Percentiles rank a stretch among this genome's conserved stretches.
These are phyloP conservation scores for Hycleus phaleratus DNA, from an alignment of 1,140 invertebrate species.

Conservation along the genomic window DNA sequence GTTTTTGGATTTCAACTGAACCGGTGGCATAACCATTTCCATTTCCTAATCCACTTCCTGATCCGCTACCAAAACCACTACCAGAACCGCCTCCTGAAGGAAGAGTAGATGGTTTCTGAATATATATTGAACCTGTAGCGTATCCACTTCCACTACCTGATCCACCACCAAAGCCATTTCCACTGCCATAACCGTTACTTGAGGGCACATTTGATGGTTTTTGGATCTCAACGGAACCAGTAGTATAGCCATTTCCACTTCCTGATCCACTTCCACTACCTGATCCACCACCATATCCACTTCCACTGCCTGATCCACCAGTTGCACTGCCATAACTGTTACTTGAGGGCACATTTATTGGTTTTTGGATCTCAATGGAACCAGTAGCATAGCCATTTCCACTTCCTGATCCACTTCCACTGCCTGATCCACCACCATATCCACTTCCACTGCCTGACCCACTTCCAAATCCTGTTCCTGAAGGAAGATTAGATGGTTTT, in stretches of 20 bases:
- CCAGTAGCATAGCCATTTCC: neutral
- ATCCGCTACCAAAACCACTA: neutral
- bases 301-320: neutral
- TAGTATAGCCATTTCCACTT: neutral
- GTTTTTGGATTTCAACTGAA: neutral
- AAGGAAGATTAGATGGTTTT: neutral
- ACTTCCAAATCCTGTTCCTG: neutral
- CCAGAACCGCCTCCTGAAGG: neutral
- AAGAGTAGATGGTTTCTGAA: neutral
- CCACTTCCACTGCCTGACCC: neutral
- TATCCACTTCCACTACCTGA: neutral
- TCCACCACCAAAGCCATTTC: neutral
- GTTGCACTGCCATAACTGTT: neutral
- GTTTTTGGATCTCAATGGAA: neutral
- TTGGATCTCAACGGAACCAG: neutral
- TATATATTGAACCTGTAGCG: neutral
- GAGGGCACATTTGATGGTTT: neutral
- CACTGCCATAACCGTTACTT: neutral
- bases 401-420: neutral
- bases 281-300: neutral
- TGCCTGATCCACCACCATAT: neutral
- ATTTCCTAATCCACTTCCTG: neutral
- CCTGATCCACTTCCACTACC: neutral
- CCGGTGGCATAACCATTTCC: neutral
- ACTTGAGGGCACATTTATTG: neutral